Evolutionary conservation across 35 echinoderm and acorn worm species (phyloP), one percentile per base, ranked within the genome.

Genomic region (Holothuria glaberrima): DNA sequence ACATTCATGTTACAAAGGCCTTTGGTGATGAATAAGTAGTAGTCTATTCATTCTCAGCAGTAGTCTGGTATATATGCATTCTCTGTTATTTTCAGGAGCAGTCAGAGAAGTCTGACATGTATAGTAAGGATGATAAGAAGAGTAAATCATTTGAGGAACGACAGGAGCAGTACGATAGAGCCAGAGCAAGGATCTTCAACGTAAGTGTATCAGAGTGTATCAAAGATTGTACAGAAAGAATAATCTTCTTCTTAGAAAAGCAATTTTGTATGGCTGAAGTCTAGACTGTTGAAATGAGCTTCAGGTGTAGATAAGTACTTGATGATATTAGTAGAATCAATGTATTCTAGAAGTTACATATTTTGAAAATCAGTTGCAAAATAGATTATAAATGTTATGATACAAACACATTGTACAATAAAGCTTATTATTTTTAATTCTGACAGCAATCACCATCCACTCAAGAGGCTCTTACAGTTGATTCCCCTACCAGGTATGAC

Each of bases 111-210:
- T 87, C 85, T 68, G 85, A 71, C 45, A 68, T 87, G 50, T 86
- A 75, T 32, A 29, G 58, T 60, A 95, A 90, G 56, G 91, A 93
- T 50, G 93, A 99, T 57, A 99, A 99, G 86, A 74, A 71, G 26
- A 99, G 91, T 80, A 99, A 99, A 91, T 99, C 97, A 24, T 93
- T 95, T 90, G 97, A 99, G 91, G 97, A 99, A 87, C 48, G 97
- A 24, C 75, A 95, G 79, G 91, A 99, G 70, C 81, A 92, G 25
- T 95, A 99, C 86, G 93, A 98, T 54, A 87, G 82, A 61, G 92
- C 90, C 16, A 94, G 92, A 80, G 92, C 89, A 30, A 94, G 92
- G 76, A 94, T 95, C 21, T 99, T 99, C 72, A 99, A 93, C 73
- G 90, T 94, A 92, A 54, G 50, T 54, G 50, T 54, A 9, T 41